phyloP scores from a whole-genome alignment of 2,888 invertebrate species.

The Teleogryllus oceanicus region DNA sequence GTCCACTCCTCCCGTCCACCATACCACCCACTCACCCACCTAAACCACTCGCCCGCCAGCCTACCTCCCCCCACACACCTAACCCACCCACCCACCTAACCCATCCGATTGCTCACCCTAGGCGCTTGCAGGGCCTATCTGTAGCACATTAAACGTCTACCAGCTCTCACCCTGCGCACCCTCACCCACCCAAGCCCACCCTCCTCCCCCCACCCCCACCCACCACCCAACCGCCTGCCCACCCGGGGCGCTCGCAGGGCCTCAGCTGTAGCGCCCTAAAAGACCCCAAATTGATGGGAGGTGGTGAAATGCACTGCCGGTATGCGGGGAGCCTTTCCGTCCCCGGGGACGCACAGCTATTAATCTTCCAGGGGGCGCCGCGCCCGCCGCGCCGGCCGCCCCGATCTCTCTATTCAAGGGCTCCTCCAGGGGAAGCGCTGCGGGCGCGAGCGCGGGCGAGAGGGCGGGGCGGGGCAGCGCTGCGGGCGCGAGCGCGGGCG shows the following conservation, averaged over 20 bases:
- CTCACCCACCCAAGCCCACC: no score
- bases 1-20: no score
- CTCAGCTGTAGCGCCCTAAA: slow-evolving; percentile 10
- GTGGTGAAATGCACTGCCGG: slow-evolving; percentile 18
- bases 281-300: slow-evolving; percentile 7
- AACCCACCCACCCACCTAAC: neutral
- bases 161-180: no score
- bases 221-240: neutral
- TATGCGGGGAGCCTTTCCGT: slow-evolving; percentile 18
- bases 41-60: no score
- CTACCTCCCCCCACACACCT: no score
- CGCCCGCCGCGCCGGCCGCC: neutral
- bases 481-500: no score
- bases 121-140: no score
- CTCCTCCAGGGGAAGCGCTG: neutral
- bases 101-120: neutral
- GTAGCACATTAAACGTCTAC: no score
- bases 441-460: neutral
- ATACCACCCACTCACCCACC: no score
- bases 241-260: neutral
- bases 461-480: neutral
- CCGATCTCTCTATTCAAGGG: slow-evolving; percentile 6
- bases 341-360: neutral
- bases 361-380: neutral
- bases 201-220: no score